Base-by-base conservation (phyloP, 2,113 vertebrate species). In the Cebidichthys violaceus region DNA sequence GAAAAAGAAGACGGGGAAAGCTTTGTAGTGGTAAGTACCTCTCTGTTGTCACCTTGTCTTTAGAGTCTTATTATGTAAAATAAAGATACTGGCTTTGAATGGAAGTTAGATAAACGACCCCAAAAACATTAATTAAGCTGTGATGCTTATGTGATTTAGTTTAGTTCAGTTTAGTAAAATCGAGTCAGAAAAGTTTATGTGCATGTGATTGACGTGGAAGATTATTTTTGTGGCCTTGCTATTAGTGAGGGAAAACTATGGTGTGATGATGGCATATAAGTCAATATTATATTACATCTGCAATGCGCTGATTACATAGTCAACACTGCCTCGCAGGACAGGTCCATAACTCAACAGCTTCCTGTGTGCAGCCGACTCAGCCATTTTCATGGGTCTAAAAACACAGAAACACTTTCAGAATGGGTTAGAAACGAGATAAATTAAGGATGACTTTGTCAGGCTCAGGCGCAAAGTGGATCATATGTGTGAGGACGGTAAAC, bases 261-360 rank as follows among this genome's bases (percentile, higher is more conserved):
- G 10, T 41, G 75, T 55, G 45, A 82, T 52, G 74, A 84, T 68
- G 6, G 67, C 39, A 43, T 45, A 55, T 9, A 24, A 39, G 70
- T 24, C 75, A n/a, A 89, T 86, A 90, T 92, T 78, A 69, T 72
- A 75, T 91, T 87, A 70, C 86, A 93, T 62, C 90, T 70, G 90
- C 90, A 93, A 67, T 91, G 88, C 75, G 83, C 83, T 83, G 62
- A 77, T 85, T 59, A 69, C 52, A 70, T 1, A 66, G 80, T 72
- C 37, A 22, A 45, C 68, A 35, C 47, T 64, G 75, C 60, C 45
- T 57, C 71, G 61, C 24, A 39, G 70, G 55, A 65, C 66, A 33
- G 37, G 87, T 90, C 87, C 37, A 86, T 84, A 82, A 75, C 75
- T n/a, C 5, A 3, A 80, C n/a, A 35, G 79, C 20, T 70, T 65